Evolutionary conservation across 92 coral and sea anemone species (phyloP).

Genomic region (Siderastrea siderea): DNA sequence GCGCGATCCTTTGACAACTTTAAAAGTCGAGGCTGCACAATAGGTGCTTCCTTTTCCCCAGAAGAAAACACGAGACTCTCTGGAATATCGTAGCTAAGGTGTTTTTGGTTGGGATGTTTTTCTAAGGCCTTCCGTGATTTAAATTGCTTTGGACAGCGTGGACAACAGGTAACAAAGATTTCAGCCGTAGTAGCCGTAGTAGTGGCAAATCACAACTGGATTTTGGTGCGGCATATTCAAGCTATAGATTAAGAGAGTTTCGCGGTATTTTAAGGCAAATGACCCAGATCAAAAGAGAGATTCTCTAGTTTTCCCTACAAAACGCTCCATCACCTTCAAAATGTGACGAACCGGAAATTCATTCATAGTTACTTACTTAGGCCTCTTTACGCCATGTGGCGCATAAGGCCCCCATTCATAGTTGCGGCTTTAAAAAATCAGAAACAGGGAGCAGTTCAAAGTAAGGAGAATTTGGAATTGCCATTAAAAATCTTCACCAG

Average conservation of each 20-base stretch:
- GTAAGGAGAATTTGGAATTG: no score
- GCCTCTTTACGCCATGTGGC: no score
- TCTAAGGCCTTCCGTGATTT: slow-evolving; percentile 18
- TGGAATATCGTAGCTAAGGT: slow-evolving; percentile 28
- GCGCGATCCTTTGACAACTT: background rate
- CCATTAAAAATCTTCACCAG: no score
- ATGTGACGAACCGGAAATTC: no score
- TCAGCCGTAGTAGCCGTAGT: background rate
- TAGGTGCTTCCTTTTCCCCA: background rate
- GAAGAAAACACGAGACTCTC: background rate
- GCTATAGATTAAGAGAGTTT: background rate
- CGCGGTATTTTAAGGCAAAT: no score
- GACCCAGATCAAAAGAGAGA: no score
- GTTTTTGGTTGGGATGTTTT: slow-evolving; percentile 6
- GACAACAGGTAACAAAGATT: background rate
- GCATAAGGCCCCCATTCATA: no score
- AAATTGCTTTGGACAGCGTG: background rate
- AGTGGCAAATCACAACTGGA: background rate
- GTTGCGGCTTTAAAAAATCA: no score
- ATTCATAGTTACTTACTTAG: no score
- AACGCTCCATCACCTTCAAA: no score
- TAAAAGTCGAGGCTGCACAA: slow-evolving; percentile 16
- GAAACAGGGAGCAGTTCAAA: no score
- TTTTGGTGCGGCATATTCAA: background rate
- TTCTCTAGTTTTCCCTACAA: no score